phyloP scores from a whole-genome alignment of 2,888 invertebrate genomes.

The Hydropsyche betteni region DNA sequence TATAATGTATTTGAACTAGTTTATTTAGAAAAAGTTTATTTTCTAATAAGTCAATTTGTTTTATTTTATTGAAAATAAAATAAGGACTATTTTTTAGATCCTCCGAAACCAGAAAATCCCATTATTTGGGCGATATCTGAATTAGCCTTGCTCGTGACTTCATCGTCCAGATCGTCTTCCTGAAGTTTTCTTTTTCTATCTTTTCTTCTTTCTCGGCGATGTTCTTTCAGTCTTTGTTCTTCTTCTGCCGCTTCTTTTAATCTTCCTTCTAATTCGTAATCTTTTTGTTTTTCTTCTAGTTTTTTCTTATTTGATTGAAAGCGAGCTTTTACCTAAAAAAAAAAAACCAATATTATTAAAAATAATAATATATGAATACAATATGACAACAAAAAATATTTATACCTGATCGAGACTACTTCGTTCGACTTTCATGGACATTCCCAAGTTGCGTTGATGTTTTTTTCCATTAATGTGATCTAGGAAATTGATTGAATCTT shows the following conservation, averaged over 20 bases:
- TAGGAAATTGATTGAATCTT: constrained; percentile 98
- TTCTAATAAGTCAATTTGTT: too few relatives aligned
- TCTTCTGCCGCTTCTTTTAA: constrained; percentile 95
- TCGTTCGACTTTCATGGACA: constrained; percentile 98
- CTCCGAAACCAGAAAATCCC: constrained; percentile 95
- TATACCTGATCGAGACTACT: constrained; percentile 90
- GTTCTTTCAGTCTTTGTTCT: constrained; percentile 86
- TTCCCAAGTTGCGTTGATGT: constrained; percentile 97
- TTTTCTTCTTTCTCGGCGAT: constrained; percentile 85
- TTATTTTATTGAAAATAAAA: constrained; percentile 39
- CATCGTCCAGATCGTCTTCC: constrained; percentile 67
- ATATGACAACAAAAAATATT: background rate
- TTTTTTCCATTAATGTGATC: constrained; percentile 99
- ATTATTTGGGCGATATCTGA: constrained; percentile 88
- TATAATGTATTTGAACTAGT: too few relatives aligned
- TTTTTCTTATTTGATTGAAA: constrained; percentile 94
- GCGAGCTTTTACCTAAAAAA: constrained; percentile 77
- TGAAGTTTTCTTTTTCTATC: constrained; percentile 88
- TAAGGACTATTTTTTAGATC: constrained; percentile 75
- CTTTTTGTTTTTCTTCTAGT: constrained; percentile 93
- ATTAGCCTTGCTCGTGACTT: constrained; percentile 67
- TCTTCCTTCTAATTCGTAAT: constrained; percentile 92
- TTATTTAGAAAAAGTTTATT: too few relatives aligned
- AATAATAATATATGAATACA: background rate
- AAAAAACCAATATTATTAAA: constrained; percentile 13